Evolutionary conservation across 2,888 invertebrate species (phyloP).

Genomic region (Drosophila subsilvestris): DNA sequence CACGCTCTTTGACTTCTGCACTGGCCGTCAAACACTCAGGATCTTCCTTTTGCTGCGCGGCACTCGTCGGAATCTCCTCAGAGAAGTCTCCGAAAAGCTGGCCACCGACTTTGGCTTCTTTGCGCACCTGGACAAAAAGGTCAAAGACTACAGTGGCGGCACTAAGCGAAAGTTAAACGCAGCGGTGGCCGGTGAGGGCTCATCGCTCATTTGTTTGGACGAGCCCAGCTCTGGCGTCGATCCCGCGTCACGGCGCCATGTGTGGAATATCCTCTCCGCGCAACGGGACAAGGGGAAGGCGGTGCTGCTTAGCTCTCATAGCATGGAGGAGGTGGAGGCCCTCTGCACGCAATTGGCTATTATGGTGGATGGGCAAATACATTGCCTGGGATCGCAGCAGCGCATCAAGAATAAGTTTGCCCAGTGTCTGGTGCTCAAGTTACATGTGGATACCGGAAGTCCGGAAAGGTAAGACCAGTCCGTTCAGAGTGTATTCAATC

Average conservation of each 20-base stretch:
- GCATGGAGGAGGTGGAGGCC: conserved; percentile 92
- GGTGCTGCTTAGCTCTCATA: conserved; percentile 91
- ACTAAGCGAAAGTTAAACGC: conserved; percentile 89
- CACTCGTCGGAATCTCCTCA: conserved; percentile 84
- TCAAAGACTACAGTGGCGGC: conserved; percentile 87
- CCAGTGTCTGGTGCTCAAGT: conserved; percentile 39
- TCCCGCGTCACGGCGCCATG: conserved; percentile 86
- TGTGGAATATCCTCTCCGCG: conserved; percentile 89
- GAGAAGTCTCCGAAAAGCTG: conserved; percentile 67
- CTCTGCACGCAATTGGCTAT: conserved; percentile 90
- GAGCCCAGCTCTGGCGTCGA: conserved; percentile 86
- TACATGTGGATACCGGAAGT: background rate
- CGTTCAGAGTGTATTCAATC: background rate
- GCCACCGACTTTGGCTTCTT: conserved; percentile 86
- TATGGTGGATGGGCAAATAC: conserved; percentile 90
- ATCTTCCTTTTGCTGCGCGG: conserved; percentile 85
- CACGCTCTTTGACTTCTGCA: conserved; percentile 87
- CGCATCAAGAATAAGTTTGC: conserved; percentile 89
- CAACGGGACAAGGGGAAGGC: conserved; percentile 88
- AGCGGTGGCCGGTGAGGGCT: conserved; percentile 88
- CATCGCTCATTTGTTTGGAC: conserved; percentile 88
- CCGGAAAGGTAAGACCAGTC: conserved; percentile 4
- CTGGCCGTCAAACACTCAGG: conserved; percentile 88
- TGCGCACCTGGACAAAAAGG: conserved; percentile 86
- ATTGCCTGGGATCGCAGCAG: conserved; percentile 89